A percentile compares a stretch with the other conserved stretches of the same genome.
These are phyloP conservation scores for Chromis chromis DNA, from an alignment of 2,797 vertebrate species.

Conservation along the genomic window DNA sequence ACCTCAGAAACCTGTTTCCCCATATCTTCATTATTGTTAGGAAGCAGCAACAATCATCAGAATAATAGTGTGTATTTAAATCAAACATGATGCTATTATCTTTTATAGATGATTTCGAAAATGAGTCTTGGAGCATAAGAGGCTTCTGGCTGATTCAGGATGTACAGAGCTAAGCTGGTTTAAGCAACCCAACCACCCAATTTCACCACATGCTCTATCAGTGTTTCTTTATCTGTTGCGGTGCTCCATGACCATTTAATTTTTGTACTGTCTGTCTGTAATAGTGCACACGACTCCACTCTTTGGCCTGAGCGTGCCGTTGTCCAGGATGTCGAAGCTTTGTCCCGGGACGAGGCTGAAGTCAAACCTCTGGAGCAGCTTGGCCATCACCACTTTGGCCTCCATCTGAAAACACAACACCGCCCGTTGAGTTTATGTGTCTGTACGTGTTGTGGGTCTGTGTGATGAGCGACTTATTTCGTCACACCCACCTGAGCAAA, in stretches of 20 bases:
- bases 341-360: constrained; percentile 88
- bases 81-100: too few species aligned
- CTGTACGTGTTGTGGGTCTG: neutral
- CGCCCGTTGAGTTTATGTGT: neutral
- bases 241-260: neutral
- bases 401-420: constrained; percentile 86
- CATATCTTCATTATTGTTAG: too few species aligned
- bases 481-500: constrained; percentile 89
- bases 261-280: constrained; percentile 61
- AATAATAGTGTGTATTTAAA: neutral
- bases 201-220: neutral
- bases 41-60: too few species aligned
- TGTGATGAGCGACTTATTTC: neutral
- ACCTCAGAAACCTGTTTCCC: too few species aligned
- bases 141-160: neutral
- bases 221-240: neutral
- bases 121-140: neutral
- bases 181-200: neutral
- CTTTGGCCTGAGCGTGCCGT: constrained; percentile 85
- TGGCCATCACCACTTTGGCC: constrained; percentile 93
- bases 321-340: constrained; percentile 86
- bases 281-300: constrained; percentile 88
- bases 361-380: constrained; percentile 92
- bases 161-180: neutral
- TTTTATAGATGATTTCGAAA: neutral